Conservation (phyloP, 2,113 vertebrate species). For the Lasiurus cinereus region DNA sequence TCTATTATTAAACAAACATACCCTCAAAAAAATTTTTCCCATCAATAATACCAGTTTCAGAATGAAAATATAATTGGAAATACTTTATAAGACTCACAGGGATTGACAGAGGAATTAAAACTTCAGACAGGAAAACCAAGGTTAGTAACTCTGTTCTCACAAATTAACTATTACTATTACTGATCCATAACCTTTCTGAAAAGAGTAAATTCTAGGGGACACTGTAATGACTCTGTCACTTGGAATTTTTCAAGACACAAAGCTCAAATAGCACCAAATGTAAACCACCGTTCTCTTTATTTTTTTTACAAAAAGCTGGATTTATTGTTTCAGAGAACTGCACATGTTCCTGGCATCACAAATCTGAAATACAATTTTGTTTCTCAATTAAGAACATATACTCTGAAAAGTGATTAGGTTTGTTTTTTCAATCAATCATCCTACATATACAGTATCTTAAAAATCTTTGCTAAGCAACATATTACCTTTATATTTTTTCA, state of each 20-base stretch:
- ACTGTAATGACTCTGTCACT: not conserved
- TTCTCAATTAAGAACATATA: slow-evolving; percentile 54
- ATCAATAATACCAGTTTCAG: not conserved
- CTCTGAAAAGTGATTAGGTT: slow-evolving; percentile 36
- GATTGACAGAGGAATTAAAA: not conserved
- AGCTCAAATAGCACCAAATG: slow-evolving; percentile 4
- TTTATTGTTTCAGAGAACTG: slow-evolving; percentile 70
- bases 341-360: slow-evolving; percentile 48
- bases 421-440: not conserved
- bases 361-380: slow-evolving; percentile 32
- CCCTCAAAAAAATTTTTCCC: not conserved
- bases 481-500: slow-evolving; percentile 54
- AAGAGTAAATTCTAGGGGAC: not conserved
- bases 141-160: not conserved
- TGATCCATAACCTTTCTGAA: not conserved
- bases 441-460: slow-evolving; percentile 24
- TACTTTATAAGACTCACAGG: not conserved
- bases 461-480: slow-evolving; percentile 57
- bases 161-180: not conserved
- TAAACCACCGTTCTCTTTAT: not conserved
- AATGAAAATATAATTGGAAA: slow-evolving; percentile 13
- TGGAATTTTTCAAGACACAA: not conserved
- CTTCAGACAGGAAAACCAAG: not conserved
- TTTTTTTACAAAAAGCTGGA: slow-evolving; percentile 2
- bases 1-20: not conserved